These are phyloP conservation scores for Panagrolaimus sp. DNA, from an alignment of 1,140 invertebrate species.

Conservation along the genomic window DNA sequence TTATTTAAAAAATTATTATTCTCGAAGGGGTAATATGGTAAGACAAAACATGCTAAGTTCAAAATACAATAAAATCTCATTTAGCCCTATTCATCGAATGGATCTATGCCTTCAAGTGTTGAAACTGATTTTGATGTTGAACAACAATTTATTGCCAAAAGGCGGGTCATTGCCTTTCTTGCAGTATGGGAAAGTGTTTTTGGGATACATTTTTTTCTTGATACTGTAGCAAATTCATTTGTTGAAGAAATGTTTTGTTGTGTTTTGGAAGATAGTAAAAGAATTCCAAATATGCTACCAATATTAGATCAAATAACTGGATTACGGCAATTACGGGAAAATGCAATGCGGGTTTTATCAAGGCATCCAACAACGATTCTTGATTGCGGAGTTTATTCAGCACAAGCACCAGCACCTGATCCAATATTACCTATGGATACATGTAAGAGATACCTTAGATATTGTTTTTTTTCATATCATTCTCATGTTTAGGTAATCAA, in stretches of 20 bases:
- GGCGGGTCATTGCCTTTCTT: conserved; percentile 73
- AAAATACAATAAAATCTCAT: not conserved
- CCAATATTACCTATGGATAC: conserved; percentile 55
- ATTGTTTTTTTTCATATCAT: conserved; percentile 35
- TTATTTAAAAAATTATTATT: conserved; percentile 67
- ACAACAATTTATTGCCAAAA: conserved; percentile 70
- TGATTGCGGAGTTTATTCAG: conserved; percentile 50
- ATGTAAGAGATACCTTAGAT: conserved; percentile 37
- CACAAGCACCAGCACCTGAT: conserved; percentile 48
- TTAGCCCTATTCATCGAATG: conserved; percentile 16
- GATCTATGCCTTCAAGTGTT: conserved; percentile 41
- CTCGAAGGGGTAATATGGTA: conserved; percentile 22
- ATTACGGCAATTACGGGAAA: conserved; percentile 39
- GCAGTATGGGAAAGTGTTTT: conserved; percentile 72
- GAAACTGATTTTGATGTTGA: conserved; percentile 66
- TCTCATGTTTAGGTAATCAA: conserved; percentile 76
- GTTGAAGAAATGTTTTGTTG: conserved; percentile 70
- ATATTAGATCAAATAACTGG: conserved; percentile 43
- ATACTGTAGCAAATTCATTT: conserved; percentile 68
- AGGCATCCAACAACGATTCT: conserved; percentile 47
- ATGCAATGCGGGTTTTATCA: conserved; percentile 42
- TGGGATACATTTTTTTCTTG: conserved; percentile 71
- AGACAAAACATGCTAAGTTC: conserved; percentile 6
- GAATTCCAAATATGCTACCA: conserved; percentile 37
- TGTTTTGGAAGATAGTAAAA: conserved; percentile 70